These are phyloP conservation scores for Aphaenogaster ashmeadi DNA, from an alignment of 1,140 invertebrate genomes.

Conservation along the genomic window DNA sequence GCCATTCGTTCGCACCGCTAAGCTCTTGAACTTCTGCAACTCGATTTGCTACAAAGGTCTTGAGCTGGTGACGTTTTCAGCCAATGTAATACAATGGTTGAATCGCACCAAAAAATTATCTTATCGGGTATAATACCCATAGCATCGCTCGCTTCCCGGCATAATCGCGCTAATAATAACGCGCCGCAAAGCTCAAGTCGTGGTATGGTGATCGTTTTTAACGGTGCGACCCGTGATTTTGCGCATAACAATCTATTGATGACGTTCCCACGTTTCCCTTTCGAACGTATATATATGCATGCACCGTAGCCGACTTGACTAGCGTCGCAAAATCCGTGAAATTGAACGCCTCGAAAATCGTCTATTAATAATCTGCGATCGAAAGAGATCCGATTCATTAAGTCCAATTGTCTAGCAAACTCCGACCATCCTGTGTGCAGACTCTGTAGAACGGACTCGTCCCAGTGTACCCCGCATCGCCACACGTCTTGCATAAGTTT, in stretches of 20 bases:
- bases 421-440: constrained; percentile 68
- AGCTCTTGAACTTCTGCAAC: constrained; percentile 74
- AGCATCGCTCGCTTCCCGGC: background rate
- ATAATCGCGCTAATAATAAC: constrained; percentile 73
- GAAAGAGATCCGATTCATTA: constrained; percentile 36
- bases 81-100: constrained; percentile 83
- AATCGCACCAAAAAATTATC: constrained; percentile 81
- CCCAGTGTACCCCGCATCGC: constrained; percentile 72
- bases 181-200: constrained; percentile 80
- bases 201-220: constrained; percentile 66
- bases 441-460: constrained; percentile 68
- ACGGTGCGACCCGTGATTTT: constrained; percentile 68
- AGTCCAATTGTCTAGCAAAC: constrained; percentile 50
- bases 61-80: constrained; percentile 77
- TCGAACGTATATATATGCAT: constrained; percentile 76
- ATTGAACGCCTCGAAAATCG: constrained; percentile 13
- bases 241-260: constrained; percentile 36
- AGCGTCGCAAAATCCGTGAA: constrained; percentile 83
- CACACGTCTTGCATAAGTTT: constrained; percentile 77
- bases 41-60: constrained; percentile 80
- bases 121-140: background rate
- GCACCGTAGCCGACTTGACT: constrained; percentile 79
- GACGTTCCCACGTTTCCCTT: background rate
- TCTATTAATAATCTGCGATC: background rate
- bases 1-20: background rate